Percentiles rank a stretch among this genome's conserved stretches.
Conservation (phyloP, 2,797 vertebrate genomes). For the Loris lydekkerianus region DNA sequence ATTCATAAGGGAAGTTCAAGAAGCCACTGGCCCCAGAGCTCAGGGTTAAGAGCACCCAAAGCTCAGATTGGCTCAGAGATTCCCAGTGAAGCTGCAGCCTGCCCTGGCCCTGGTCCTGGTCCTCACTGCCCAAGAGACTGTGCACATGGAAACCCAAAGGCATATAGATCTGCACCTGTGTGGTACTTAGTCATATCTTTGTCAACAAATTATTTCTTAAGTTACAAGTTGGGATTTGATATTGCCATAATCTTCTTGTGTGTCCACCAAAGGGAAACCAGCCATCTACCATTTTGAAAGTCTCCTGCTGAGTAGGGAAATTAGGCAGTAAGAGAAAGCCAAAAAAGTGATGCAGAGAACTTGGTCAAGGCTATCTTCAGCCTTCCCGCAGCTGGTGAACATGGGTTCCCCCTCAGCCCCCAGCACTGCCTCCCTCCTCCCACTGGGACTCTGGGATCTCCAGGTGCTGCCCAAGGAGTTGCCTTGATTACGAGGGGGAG, state of each 20-base stretch:
- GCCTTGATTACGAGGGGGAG: background rate
- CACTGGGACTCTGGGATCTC: background rate
- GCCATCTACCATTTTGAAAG: conserved; percentile 8
- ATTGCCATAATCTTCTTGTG: background rate
- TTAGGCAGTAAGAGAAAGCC: conserved; percentile 12
- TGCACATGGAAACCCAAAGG: conserved; percentile 34
- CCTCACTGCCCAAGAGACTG: background rate
- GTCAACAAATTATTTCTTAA: background rate
- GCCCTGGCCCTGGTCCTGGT: background rate
- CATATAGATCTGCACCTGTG: background rate
- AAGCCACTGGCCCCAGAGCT: background rate
- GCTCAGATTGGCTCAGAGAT: background rate
- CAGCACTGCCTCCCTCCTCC: background rate
- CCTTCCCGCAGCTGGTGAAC: background rate
- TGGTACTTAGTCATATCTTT: background rate
- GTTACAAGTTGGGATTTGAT: background rate
- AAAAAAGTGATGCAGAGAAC: background rate
- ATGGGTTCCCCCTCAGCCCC: background rate
- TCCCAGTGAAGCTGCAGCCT: background rate
- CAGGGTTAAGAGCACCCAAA: background rate
- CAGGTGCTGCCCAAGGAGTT: background rate
- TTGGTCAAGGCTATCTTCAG: background rate
- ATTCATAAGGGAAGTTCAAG: background rate
- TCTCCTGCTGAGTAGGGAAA: background rate
- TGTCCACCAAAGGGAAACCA: conserved; percentile 61